Evolutionary conservation across 1,140 invertebrate genomes (phyloP), one percentile per base, ranked within the genome.

Genomic region (Drosophila willistoni): DNA sequence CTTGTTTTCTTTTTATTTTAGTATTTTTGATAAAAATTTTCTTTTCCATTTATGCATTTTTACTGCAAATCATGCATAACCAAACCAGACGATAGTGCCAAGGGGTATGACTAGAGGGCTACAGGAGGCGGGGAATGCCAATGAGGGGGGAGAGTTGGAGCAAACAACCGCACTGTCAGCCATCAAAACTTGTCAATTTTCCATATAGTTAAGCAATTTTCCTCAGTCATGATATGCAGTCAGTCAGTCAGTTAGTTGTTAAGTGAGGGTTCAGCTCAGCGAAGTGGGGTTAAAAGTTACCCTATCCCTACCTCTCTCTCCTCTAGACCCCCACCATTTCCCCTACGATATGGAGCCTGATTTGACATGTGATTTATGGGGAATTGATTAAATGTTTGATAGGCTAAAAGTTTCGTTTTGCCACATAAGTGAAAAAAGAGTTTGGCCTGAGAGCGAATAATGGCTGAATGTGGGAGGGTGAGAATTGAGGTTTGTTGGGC

Each of bases 191-290:
- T 81, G 84, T 87, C 84, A 89, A 87, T 87, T 87, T 87, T 87
- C 84, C 84, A 87, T 87, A 84, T 75, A 89, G 84, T 87, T 89
- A 87, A 87, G 80, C 84, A 87, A 89, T 89, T 87, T 87, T 60
- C 67, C 14, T 29, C 69, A 69, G 66, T 67, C 79, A 82, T 84
- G 77, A 84, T 84, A 78, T 76, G 67, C 57, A 61, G 17, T 22
- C 22, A 60, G 17, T 22, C 22, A 60, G 44, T 33, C 44, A 41
- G 56, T 59, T 59, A 12, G 36, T 39, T 56, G 44, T 44, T 41
- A 62, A 61, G 39, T n/a, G 41, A 47, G 44, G n/a, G 33, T 12
- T 51, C 39, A 56, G 25, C 56, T 9, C 13, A n/a, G n/a, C 44
- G 41, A 51, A 19, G 60, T 51, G 41, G 54, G 72, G 55, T 41